These are phyloP conservation scores for Pipa parva DNA, from an alignment of 2,113 vertebrate genomes.

Conservation along the genomic window DNA sequence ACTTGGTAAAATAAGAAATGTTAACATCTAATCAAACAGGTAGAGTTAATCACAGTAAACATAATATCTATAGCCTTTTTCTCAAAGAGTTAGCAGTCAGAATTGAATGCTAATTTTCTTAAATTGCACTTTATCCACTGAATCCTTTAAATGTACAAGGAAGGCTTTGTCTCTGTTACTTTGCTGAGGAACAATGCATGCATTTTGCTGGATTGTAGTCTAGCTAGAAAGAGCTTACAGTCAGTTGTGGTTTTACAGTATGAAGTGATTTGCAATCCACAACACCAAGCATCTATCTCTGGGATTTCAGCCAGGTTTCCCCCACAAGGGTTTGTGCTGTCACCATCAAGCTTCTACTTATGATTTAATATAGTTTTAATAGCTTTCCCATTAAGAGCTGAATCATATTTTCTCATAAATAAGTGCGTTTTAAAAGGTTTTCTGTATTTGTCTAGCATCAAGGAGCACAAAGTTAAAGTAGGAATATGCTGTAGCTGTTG, in stretches of 20 bases:
- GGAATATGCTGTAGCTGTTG: too few species aligned
- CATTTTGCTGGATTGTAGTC: too few species aligned
- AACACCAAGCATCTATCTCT: slow-evolving; percentile 1
- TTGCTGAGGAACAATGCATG: too few species aligned
- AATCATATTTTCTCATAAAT: slow-evolving; percentile 35
- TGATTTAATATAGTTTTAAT: slow-evolving; percentile 38
- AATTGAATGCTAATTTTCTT: background rate
- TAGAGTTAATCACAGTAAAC: too few species aligned
- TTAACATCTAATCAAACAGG: too few species aligned
- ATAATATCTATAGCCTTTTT: too few species aligned
- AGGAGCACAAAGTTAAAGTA: background rate
- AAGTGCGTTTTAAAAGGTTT: slow-evolving; percentile 34
- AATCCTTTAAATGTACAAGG: too few species aligned
- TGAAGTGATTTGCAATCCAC: slow-evolving; percentile 9
- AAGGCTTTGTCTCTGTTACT: too few species aligned
- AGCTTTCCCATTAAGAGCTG: slow-evolving; percentile 38
- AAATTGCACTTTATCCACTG: background rate
- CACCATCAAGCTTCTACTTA: slow-evolving; percentile 15
- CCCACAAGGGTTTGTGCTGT: slow-evolving; percentile 23
- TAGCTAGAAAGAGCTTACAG: background rate
- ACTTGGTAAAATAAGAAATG: too few species aligned
- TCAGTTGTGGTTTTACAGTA: background rate
- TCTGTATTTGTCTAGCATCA: slow-evolving; percentile 23
- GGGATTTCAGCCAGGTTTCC: slow-evolving; percentile 35
- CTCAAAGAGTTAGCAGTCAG: too few species aligned